Base-by-base conservation (phyloP, 2,888 invertebrate species). In the Meloe dianella region DNA sequence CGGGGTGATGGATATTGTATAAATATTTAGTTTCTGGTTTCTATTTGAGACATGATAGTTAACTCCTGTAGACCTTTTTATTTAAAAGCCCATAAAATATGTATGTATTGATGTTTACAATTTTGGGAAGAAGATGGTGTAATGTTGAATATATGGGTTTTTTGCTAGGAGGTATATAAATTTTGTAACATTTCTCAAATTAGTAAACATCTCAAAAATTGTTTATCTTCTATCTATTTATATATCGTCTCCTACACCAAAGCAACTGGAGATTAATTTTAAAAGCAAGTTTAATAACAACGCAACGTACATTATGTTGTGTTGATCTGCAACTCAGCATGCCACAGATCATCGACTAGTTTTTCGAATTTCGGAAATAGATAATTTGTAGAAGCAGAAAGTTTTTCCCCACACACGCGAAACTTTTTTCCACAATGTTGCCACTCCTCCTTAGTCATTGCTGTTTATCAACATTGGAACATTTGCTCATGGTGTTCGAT, bases 21-120 rank as follows among this genome's bases (percentile, higher is more conserved):
- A 51, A 51, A 51, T 51, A 51, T 51, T 51, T 51, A 24, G 51
- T 22, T 51, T 22, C 24, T 51, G 22, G 22, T 24, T 47, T 47
- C 47, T 17, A 17, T 47, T 51, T 51, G 10, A 24, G 24, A 51
- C 22, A 51, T 4, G 6, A 51, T n/a, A 10, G 10, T 51, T 51
- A 22, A 22, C 24, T 20, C 9, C 17, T 9, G 9, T 20, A 20
- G 9, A 1, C 6, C 2, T 20, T 51, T 22, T 22, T 51, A 51
- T 22, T 22, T 51, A 5, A 51, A 51, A 24, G 2, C 10, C 5
- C 10, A 12, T 51, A 22, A 12, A 22, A 12, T 51, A 22, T 51
- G 9, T 51, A 22, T 51, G 41, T 32, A 10, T 32, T 5, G 35
- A 6, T 41, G 41, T 38, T 41, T 41, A 41, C 5, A n/a, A 1